Percentiles rank a stretch among this genome's conserved stretches.
Conservation (phyloP, 2,113 vertebrate species). For the Nestor notabilis region DNA sequence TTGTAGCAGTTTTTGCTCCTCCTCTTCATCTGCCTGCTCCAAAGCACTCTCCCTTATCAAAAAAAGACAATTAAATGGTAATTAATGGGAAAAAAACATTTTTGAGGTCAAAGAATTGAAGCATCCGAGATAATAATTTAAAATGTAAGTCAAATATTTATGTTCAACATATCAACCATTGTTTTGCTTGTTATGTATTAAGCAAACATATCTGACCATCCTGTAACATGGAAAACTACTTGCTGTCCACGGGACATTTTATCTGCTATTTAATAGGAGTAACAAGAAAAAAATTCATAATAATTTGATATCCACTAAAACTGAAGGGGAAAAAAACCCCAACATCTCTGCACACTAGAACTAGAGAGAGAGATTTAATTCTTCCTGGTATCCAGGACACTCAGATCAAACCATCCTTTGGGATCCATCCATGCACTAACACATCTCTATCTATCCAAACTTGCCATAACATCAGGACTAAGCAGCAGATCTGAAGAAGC, state of each 20-base stretch:
- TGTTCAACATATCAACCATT: not conserved
- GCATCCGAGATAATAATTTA: not conserved
- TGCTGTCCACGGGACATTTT: not conserved
- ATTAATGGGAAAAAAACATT: accelerated
- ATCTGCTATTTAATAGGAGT: not conserved
- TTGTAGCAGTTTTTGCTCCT: slow-evolving; percentile 44
- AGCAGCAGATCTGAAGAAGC: not conserved
- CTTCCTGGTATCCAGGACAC: not conserved
- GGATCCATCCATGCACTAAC: not conserved
- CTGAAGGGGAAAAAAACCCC: not conserved
- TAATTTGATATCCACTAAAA: not conserved
- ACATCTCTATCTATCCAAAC: not conserved
- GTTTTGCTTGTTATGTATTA: not conserved
- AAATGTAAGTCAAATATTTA: not conserved
- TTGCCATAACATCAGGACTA: accelerated
- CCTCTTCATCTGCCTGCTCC: slow-evolving; percentile 80
- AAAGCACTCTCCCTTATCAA: slow-evolving; percentile 81
- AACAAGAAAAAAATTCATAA: not conserved
- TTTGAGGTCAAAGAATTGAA: not conserved
- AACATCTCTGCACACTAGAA: accelerated
- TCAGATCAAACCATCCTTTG: not conserved
- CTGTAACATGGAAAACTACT: not conserved
- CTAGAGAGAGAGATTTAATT: not conserved
- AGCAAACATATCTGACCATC: not conserved
- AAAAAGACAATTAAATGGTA: not conserved